Evolutionary conservation across 2,797 vertebrate genomes (phyloP), one percentile per base, ranked within the genome.

Genomic region (Phrynocephalus vlangalii): DNA sequence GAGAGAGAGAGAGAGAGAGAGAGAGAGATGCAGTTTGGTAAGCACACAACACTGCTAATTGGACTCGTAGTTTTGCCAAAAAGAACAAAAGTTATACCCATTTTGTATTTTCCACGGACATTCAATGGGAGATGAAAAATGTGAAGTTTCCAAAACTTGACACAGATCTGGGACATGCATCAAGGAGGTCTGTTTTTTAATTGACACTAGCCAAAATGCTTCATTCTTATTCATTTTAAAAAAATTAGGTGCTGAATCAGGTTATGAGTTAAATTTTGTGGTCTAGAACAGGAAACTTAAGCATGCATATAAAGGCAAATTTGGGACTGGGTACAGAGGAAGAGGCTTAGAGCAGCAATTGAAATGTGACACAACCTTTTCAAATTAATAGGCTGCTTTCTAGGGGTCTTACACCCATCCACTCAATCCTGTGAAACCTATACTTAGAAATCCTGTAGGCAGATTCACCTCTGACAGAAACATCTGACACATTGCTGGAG

Each of bases 381-480:
- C 48, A 87, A 83, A 87, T 87, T 77, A 87, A 77, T 77, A 48
- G 86, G 72, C 72, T 83, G 56, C 73, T 77, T 87, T 68, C 66
- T 50, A 70, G 30, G 73, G 71, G 80, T 24, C 78, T 87, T 63
- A 87, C 52, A 71, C 33, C 50, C 81, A 71, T 44, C 9, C 67
- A 71, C 50, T 78, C 48, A 87, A 24, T 87, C 75, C 78, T 83
- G 75, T 30, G 48, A 82, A 81, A 77, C 79, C 60, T 85, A 88
- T 82, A 85, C 48, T 88, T 88, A 73, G 78, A 85, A 68, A 79
- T 68, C 78, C 33, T 81, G 71, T 67, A 48, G 70, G 30, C 70
- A 79, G 68, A 30, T 85, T 75, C 87, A 88, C 60, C 71, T 81
- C 60, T 77, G 83, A 76, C 71, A 81, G 86, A 88, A 88, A 82